Evolutionary conservation across 2,797 vertebrate species (phyloP), one percentile per base, ranked within the genome.

Genomic region (Nyctalus aviator): DNA sequence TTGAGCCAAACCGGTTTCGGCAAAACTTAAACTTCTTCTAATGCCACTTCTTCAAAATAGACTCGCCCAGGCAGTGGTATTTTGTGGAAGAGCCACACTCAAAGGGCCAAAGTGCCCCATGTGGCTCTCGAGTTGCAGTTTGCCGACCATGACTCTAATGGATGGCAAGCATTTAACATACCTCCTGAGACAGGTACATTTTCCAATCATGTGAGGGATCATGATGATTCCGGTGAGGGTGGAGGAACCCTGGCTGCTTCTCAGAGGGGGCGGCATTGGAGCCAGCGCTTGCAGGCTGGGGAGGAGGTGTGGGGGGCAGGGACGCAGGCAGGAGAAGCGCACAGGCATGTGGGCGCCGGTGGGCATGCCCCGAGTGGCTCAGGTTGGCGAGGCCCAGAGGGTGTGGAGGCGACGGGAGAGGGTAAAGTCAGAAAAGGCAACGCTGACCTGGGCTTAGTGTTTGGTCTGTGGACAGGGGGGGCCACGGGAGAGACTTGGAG

Each of bases 291-390:
- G 14, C 75, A 25, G 8, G 14, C 2, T 4, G 32, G 30, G 69
- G 44, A 92, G 41, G 30, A 53, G 57, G 46, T 41, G 8, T 2
- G 32, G 37, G 12, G 57, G 18, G 55, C 17, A 5, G 71, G 25
- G 50, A 27, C 11, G 17, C 3, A 3, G 50, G 50, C 6, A 17
- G 48, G 17, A 35, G 79, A 53, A 35, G n/a, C 8, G 69, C 30
- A 3, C 5, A 4, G n/a, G 23, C 10, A 37, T 5, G 1, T 20
- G 18, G 64, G 32, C 2, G 25, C 21, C 2, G 0, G 25, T 15
- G 44, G 4, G 32, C 77, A 37, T 4, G 27, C 9, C 37, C 20
- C 0, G 50, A 46, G 23, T 35, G 72, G 37, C 20, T 86, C 64
- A 86, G n/a, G 15, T 2, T 8, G 50, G 11, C 83, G 32, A 25